These are phyloP conservation scores for Tenthredo amoena DNA, from an alignment of 2,888 invertebrate genomes.

Conservation along the genomic window DNA sequence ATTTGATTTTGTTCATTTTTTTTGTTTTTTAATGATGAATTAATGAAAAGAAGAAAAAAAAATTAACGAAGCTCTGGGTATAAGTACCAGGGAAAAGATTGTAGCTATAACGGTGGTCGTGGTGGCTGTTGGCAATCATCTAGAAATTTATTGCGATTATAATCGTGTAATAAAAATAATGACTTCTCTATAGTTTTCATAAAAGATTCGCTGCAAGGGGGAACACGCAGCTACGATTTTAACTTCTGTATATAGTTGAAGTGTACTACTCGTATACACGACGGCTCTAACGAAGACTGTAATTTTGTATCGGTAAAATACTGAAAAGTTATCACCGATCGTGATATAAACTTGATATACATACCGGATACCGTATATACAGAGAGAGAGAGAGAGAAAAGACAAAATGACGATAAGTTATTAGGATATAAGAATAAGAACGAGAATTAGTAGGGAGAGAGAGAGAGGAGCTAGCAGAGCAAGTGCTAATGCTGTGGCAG, in stretches of 20 bases:
- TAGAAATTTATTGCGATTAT: background rate
- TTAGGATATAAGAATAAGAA: background rate
- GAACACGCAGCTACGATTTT: background rate
- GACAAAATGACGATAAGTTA: background rate
- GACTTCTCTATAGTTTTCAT: background rate
- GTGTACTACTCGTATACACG: background rate
- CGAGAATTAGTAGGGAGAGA: background rate
- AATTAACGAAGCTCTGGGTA: background rate
- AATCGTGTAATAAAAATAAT: background rate
- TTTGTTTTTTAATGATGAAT: background rate
- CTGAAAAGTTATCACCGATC: background rate
- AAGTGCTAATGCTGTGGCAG: slow-evolving; percentile 61
- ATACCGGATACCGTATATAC: background rate
- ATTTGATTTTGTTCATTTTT: background rate
- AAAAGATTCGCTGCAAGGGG: background rate
- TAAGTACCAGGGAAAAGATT: background rate
- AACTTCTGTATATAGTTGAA: background rate
- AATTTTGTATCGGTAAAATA: background rate
- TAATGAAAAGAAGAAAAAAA: background rate
- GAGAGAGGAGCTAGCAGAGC: background rate
- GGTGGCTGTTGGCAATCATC: background rate
- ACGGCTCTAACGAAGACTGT: background rate
- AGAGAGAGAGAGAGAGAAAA: no score
- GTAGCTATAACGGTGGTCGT: background rate
- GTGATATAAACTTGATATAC: background rate